A percentile compares a stretch with the other conserved stretches of the same genome.
Evolutionary conservation across 2,113 vertebrate genomes (phyloP).

Genomic region (Pipra filicauda): DNA sequence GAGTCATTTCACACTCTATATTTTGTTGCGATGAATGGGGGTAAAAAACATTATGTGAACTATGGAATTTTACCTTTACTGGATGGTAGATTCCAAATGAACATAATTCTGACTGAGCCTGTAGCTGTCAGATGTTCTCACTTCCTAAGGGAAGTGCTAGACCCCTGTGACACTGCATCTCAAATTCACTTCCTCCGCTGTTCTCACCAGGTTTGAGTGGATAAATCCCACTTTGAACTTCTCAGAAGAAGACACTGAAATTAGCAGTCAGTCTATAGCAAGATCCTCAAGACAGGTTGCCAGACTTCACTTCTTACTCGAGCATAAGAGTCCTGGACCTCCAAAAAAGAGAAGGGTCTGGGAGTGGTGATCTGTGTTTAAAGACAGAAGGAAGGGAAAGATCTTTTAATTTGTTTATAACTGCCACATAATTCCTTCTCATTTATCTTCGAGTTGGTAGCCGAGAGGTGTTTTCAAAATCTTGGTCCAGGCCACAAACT

Average conservation of each 20-base stretch:
- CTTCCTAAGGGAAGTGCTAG: not conserved
- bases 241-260: not conserved
- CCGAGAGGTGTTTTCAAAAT: not conserved
- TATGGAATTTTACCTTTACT: not conserved
- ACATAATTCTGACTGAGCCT: not conserved
- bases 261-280: not conserved
- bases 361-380: not conserved
- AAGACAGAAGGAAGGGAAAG: not conserved
- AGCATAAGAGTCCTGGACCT: not conserved
- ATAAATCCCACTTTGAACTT: not conserved
- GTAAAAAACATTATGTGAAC: not conserved
- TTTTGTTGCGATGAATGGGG: not conserved
- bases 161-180: accelerated
- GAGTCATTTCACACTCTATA: not conserved
- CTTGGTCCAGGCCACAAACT: not conserved
- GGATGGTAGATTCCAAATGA: not conserved
- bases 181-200: not conserved
- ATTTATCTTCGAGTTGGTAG: not conserved
- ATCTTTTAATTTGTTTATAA: not conserved
- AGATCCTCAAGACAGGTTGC: not conserved
- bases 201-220: not conserved
- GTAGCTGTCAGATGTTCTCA: not conserved
- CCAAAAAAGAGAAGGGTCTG: not conserved
- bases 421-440: not conserved
- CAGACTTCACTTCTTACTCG: not conserved